Evolutionary conservation across 2,888 invertebrate genomes (phyloP), one percentile per base, ranked within the genome.

Genomic region (Carpatolechia fugitivella): DNA sequence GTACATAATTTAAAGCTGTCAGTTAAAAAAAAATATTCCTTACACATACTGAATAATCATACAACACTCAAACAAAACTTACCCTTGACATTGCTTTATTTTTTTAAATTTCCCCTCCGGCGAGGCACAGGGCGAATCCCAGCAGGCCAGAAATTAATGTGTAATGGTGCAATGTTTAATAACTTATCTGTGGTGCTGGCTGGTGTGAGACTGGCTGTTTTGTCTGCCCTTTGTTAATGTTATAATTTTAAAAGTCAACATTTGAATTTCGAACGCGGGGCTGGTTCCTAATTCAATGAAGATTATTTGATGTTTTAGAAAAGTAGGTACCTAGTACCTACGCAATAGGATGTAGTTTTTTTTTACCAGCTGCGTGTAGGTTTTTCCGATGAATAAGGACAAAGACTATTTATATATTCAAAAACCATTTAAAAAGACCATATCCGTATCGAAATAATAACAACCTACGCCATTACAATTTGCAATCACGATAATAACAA

Each of bases 151-250:
- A 82, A 85, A 88, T 88, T 87, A 85, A 87, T 82, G 84, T 79
- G 85, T 88, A 90, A 89, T 89, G 87, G 88, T 79, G 85, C 87
- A 77, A 76, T 85, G 83, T 82, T 88, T 88, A 85, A 86, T 88
- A 86, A 85, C 74, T 86, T 85, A 83, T 88, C 86, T 86, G 87
- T 81, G 89, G 88, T 78, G 59, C 40, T 41, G 40, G 40, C 40
- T 41, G 40, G 40, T 41, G 40, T 40, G 40, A 41, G 40, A 41
- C 40, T 6, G 40, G 40, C 69, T 69, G 72, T 74, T 72, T 76
- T 80, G 81, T 80, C 82, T 78, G 73, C 78, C 79, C 79, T 82
- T 85, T 85, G 85, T 85, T 85, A 80, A 85, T 85, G 11, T 11
- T 11, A 78, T 80, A 77, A 83, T 86, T 85, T 85, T 84, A 76